These are phyloP conservation scores for Callitettix versicolor DNA, from an alignment of 1,140 invertebrate genomes.

Conservation along the genomic window DNA sequence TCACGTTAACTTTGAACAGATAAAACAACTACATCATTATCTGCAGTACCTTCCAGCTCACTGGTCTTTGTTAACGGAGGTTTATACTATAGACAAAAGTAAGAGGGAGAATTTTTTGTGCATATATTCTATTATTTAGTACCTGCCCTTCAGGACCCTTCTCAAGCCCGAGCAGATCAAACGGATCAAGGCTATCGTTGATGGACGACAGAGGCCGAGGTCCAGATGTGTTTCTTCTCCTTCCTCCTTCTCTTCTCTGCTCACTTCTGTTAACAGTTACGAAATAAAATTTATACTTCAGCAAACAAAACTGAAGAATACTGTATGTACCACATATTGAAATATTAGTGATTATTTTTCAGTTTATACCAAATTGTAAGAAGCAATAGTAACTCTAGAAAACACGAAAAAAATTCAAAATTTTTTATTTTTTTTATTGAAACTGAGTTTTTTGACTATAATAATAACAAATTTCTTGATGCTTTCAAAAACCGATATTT, in stretches of 20 bases:
- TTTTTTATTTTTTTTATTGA: background rate
- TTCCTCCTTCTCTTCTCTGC: conserved; percentile 30
- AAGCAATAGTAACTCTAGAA: too few species aligned
- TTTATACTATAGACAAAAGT: background rate
- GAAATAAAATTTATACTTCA: too few species aligned
- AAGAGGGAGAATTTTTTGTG: background rate
- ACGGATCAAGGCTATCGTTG: conserved; percentile 73
- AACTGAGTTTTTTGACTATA: conserved; percentile 5
- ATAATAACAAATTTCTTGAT: too few species aligned
- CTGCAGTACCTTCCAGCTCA: too few species aligned
- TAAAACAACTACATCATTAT: too few species aligned
- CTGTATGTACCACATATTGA: too few species aligned
- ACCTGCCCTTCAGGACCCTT: conserved; percentile 73
- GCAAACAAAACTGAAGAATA: too few species aligned
- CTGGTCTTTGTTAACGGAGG: too few species aligned
- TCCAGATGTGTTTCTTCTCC: conserved; percentile 68
- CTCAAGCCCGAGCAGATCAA: conserved; percentile 72
- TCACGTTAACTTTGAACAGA: too few species aligned
- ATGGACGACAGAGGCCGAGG: conserved; percentile 72
- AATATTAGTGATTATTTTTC: too few species aligned
- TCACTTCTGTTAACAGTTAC: conserved; percentile 5
- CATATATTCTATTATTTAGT: conserved; percentile 15
- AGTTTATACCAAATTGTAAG: too few species aligned
- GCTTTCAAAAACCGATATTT: too few species aligned
- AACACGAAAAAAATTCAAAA: background rate